These are phyloP conservation scores for Ormia ochracea DNA, from an alignment of 2,888 invertebrate genomes.

Conservation along the genomic window DNA sequence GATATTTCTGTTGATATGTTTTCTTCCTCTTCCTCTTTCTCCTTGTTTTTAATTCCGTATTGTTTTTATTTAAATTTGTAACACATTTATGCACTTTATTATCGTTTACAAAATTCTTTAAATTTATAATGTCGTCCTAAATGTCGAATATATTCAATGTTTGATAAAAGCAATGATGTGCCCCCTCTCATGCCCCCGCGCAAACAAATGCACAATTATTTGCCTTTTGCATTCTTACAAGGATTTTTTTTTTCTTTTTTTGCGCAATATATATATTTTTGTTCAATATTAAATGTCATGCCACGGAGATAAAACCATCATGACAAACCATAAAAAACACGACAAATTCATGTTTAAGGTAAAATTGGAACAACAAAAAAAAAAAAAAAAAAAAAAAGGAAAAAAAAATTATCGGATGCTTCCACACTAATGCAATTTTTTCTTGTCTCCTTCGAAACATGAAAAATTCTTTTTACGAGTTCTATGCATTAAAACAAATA, in stretches of 20 bases:
- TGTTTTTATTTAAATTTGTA: not conserved
- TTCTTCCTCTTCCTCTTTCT: too few species aligned
- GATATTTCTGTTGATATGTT: slow-evolving; percentile 1
- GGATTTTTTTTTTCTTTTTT: not conserved
- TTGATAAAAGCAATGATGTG: not conserved
- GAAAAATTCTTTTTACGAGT: slow-evolving; percentile 5
- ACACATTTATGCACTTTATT: not conserved
- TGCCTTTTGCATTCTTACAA: not conserved
- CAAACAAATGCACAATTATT: too few species aligned
- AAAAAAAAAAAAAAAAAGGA: not conserved
- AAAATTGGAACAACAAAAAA: too few species aligned
- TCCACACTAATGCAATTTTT: slow-evolving; percentile 20
- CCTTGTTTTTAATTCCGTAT: too few species aligned
- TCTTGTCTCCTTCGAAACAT: not conserved
- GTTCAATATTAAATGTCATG: slow-evolving; percentile 23
- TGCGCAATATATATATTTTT: not conserved
- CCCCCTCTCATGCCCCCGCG: not conserved
- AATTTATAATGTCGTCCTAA: slow-evolving; percentile 35
- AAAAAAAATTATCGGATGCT: not conserved
- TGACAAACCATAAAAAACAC: slow-evolving; percentile 10
- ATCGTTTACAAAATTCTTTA: slow-evolving; percentile 16
- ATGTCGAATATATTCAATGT: slow-evolving; percentile 28
- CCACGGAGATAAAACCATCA: slow-evolving; percentile 3
- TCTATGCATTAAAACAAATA: slow-evolving; percentile 11
- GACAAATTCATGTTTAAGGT: slow-evolving; percentile 36